These are phyloP conservation scores for Cossypha dichroa DNA, from an alignment of 2,797 vertebrate genomes.

Conservation along the genomic window DNA sequence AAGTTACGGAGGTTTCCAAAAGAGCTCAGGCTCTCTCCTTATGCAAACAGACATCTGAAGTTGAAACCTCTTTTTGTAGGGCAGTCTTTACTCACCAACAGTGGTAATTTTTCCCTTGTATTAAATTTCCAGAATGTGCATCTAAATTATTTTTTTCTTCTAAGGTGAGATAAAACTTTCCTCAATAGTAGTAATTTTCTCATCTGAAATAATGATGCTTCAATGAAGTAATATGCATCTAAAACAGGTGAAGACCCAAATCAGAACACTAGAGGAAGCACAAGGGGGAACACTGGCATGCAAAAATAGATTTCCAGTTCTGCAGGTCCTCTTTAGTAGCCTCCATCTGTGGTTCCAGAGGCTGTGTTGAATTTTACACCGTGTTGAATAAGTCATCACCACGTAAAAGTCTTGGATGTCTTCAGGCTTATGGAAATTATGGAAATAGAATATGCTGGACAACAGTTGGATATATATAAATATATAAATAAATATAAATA, in stretches of 20 bases:
- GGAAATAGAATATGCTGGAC: not conserved
- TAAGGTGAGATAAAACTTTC: not conserved
- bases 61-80: not conserved
- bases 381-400: not conserved
- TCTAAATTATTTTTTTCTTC: not conserved
- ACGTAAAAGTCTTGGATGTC: not conserved
- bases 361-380: not conserved
- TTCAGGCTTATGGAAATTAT: not conserved
- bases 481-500: not conserved
- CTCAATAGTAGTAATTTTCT: not conserved
- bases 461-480: not conserved
- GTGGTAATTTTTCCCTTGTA: not conserved
- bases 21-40: not conserved
- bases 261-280: not conserved
- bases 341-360: not conserved
- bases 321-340: not conserved
- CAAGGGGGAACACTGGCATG: accelerated
- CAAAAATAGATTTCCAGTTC: not conserved
- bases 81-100: not conserved
- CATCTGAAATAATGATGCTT: not conserved
- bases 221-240: not conserved
- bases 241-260: not conserved
- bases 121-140: not conserved
- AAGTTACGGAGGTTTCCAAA: not conserved
- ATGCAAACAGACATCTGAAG: not conserved